Percentiles rank a stretch among this genome's conserved stretches.
Evolutionary conservation across 2,888 invertebrate genomes (phyloP).

Genomic region (Geophilus truncorum): DNA sequence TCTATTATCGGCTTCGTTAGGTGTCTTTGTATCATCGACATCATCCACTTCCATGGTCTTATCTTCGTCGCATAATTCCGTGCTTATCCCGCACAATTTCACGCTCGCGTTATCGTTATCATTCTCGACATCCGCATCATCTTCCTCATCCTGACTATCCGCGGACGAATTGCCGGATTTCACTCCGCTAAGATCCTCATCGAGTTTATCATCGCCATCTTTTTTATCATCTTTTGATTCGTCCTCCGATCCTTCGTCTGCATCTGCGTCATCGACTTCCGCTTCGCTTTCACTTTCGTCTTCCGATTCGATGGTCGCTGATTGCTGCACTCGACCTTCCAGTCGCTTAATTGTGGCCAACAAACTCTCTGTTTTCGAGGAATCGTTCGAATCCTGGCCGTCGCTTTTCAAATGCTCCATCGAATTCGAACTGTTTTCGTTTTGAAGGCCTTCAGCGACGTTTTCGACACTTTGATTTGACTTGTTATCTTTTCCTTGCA

Average conservation of each 20-base stretch:
- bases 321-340: constrained; percentile 29
- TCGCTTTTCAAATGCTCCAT: background rate
- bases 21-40: constrained; percentile 33
- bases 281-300: constrained; percentile 30
- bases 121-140: constrained; percentile 33
- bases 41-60: constrained; percentile 22
- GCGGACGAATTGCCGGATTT: background rate
- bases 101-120: constrained; percentile 31
- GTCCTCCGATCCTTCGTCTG: constrained; percentile 34
- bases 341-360: background rate
- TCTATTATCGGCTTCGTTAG: background rate
- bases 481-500: background rate
- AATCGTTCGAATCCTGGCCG: background rate
- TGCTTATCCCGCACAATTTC: constrained; percentile 36
- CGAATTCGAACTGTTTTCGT: background rate
- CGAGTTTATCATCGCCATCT: constrained; percentile 36
- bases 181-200: background rate
- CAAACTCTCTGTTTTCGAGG: background rate
- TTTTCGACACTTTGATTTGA: background rate
- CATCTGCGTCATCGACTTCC: constrained; percentile 37
- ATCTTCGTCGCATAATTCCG: background rate
- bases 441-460: background rate
- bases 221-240: constrained; percentile 37
- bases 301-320: constrained; percentile 36
- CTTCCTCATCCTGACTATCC: background rate